Percentiles rank a stretch among this genome's conserved stretches.
Conservation (phyloP, 1,140 invertebrate species). For the Hylyphantes graminicola region DNA sequence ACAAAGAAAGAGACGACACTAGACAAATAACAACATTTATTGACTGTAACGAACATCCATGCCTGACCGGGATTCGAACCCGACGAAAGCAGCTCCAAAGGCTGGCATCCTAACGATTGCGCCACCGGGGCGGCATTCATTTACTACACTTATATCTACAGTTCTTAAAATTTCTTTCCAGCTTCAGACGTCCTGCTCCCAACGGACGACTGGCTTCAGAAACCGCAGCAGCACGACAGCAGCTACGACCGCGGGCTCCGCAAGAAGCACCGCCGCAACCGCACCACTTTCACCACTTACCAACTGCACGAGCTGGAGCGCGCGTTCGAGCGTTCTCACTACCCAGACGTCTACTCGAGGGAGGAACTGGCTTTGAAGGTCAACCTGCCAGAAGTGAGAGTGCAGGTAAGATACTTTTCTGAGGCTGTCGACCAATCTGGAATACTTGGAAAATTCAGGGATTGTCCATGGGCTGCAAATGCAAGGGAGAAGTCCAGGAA, state of each 20-base stretch:
- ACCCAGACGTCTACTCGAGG: constrained; percentile 94
- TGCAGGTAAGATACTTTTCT: constrained; percentile 95
- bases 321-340: constrained; percentile 77
- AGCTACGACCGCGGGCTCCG: constrained; percentile 69
- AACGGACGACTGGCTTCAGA: constrained; percentile 5
- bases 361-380: constrained; percentile 97
- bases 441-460: too few species aligned
- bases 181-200: background rate
- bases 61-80: too few species aligned
- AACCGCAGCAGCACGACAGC: background rate
- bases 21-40: too few species aligned
- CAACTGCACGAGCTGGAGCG: constrained; percentile 82
- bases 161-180: background rate
- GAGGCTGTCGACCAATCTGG: too few species aligned
- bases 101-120: too few species aligned
- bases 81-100: too few species aligned
- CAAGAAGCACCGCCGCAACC: constrained; percentile 93
- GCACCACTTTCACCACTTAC: constrained; percentile 99
- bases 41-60: too few species aligned
- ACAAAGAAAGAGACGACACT: too few species aligned
- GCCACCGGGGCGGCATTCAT: too few species aligned
- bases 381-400: constrained; percentile 94
- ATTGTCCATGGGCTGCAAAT: too few species aligned
- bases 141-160: too few species aligned
- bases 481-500: too few species aligned